A percentile compares a stretch with the other conserved stretches of the same genome.
Conservation (phyloP, 1,140 invertebrate species). For the Drosophila watanabei region DNA sequence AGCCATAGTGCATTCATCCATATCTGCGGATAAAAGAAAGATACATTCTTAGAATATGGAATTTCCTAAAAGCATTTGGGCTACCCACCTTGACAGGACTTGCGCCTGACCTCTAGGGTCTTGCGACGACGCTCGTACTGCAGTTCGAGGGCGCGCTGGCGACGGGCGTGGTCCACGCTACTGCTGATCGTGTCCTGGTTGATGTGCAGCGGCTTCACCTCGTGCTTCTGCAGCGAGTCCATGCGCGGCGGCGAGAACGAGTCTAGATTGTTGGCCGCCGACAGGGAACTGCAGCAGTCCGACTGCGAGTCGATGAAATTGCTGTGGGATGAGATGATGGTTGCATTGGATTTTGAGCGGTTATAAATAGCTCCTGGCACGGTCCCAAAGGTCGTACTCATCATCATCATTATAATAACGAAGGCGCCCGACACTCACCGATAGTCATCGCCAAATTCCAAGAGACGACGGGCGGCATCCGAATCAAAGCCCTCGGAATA, state of each 20-base stretch:
- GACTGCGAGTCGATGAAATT: slow-evolving; percentile 94
- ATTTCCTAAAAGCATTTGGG: no score
- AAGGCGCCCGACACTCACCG: slow-evolving; percentile 86
- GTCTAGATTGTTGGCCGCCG: slow-evolving; percentile 88
- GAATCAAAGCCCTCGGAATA: slow-evolving; percentile 96
- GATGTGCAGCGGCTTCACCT: slow-evolving; percentile 68
- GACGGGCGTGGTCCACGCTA: slow-evolving; percentile 78
- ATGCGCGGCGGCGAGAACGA: slow-evolving; percentile 87
- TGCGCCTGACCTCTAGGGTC: slow-evolving; percentile 79
- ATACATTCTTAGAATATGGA: not conserved
- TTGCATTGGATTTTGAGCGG: slow-evolving; percentile 21
- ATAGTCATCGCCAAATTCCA: slow-evolving; percentile 97
- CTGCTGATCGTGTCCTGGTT: slow-evolving; percentile 81
- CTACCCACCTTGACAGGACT: slow-evolving; percentile 77
- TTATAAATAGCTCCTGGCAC: slow-evolving; percentile 61
- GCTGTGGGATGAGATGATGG: slow-evolving; percentile 36
- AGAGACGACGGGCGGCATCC: slow-evolving; percentile 91
- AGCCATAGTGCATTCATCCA: slow-evolving; percentile 48
- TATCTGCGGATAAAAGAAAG: slow-evolving; percentile 44
- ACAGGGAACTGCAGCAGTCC: slow-evolving; percentile 92
- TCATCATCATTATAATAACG: slow-evolving; percentile 6
- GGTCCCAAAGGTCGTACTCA: slow-evolving; percentile 17
- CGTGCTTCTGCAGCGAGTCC: slow-evolving; percentile 82
- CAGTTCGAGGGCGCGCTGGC: slow-evolving; percentile 79
- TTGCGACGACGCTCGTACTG: slow-evolving; percentile 85